Evolutionary conservation across 2,113 vertebrate genomes (phyloP), one percentile per base, ranked within the genome.

Genomic region (Excalfactoria chinensis): DNA sequence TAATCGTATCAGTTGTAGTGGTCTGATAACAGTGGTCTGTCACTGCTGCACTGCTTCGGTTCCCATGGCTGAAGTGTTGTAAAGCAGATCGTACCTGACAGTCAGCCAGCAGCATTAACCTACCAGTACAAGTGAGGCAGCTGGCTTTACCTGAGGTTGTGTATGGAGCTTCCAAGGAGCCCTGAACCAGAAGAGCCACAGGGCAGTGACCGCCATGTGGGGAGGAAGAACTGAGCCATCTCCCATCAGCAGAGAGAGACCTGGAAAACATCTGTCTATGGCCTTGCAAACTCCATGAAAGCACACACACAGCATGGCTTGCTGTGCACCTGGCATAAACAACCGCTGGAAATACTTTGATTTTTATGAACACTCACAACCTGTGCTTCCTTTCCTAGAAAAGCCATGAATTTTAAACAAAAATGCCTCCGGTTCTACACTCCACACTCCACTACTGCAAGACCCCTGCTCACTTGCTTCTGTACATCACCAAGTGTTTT

Each of bases 371-470:
- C 35, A 58, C 51, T 78, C 58, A 71, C 35, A 51, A 10, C 40
- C 49, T 82, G 46, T 46, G 22, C 15, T 68, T 86, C 20, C 35
- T 81, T 72, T 92, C 49, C n/a, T 41, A 79, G 67, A 48, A 79
- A 84, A 53, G 63, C 63, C 69, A 46, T 49, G 81, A 89, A 85
- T 84, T 90, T 86, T 64, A 79, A 77, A 43, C 9, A 66, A 67
- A 86, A 89, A 34, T 55, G 71, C 32, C 44, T 91, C 82, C 69
- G 23, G 74, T 66, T 26, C 44, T 72, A 22, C 53, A 75, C 21
- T n/a, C 43, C 23, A 30, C 11, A 37, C 21, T 72, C 53, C 41
- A 5, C 7, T 53, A 17, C 26, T 73, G 17, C 44, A 88, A 91
- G 82, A 26, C 8, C 12, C n/a, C 32, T 76, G 41, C 87, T 83